Evolutionary conservation across 2,888 invertebrate species (phyloP).

Genomic region (Limnephilus rhombicus): DNA sequence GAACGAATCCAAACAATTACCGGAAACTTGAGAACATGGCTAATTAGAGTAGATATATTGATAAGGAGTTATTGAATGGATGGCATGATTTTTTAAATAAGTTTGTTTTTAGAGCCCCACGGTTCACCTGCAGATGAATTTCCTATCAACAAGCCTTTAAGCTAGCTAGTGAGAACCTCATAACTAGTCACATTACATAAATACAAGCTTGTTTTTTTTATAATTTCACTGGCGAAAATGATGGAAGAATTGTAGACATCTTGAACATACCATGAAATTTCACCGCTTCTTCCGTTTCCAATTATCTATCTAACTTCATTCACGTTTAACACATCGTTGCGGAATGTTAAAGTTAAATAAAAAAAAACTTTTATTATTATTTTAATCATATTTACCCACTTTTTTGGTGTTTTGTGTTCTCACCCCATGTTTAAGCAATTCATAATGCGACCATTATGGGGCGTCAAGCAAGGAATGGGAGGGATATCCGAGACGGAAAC

Average conservation of each 20-base stretch:
- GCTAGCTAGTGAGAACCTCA: too few relatives aligned
- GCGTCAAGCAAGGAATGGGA: conserved; percentile 19
- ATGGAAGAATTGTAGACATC: neutral
- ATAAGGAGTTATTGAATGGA: too few relatives aligned
- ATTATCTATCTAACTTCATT: neutral
- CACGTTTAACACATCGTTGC: neutral
- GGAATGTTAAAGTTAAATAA: neutral
- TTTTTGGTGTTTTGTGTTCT: conserved; percentile 9
- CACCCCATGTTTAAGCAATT: conserved; percentile 29
- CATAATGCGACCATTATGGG: conserved; percentile 24
- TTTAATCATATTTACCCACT: neutral
- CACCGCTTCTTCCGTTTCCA: neutral
- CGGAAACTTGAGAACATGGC: too few relatives aligned
- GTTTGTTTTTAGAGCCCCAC: too few relatives aligned
- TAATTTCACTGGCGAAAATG: neutral
- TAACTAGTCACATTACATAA: neutral
- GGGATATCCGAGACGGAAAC: conserved; percentile 58
- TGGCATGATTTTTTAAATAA: too few relatives aligned
- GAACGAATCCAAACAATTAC: too few relatives aligned
- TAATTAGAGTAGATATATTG: too few relatives aligned
- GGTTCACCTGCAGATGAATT: too few relatives aligned
- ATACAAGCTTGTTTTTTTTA: neutral
- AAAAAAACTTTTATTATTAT: neutral
- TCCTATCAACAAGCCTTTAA: too few relatives aligned
- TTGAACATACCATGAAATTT: neutral